Base-by-base conservation (phyloP, 2,113 vertebrate genomes). In the Gorsachius goisagi region DNA sequence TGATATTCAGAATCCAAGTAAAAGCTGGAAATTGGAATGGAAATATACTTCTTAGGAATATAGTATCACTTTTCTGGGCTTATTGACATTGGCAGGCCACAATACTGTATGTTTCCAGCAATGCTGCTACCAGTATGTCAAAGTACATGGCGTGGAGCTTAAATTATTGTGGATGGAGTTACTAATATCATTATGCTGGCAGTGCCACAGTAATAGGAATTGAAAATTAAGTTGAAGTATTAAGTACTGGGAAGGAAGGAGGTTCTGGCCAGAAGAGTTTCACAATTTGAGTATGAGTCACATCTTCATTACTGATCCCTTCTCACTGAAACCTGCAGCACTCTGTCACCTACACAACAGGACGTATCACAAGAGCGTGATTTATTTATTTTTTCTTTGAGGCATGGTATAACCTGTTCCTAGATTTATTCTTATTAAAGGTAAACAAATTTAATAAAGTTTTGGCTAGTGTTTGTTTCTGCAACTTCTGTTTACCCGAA, bases 241-340 rank as follows among this genome's bases (percentile, higher is more conserved):
- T 88, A 88, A 60, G 14, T 78, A 39, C 0, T 26, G 44, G 24
- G 44, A 27, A 93, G 59, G 76, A 88, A 87, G 79, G 44, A 81
- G 22, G 16, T 72, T 90, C 35, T 82, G 83, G 77, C 76, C 73
- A 72, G 83, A 89, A 39, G 41, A 87, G 53, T 94, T 96, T 96
- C 69, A 53, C 84, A 82, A 75, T 92, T 64, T 72, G 52, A 56
- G 20, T 37, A 55, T 95, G 93, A 94, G 90, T 96, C 92, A 93
- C 71, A 37, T 94, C 69, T 78, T 93, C 47, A 26, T 90, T 86
- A 64, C 50, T 35, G 78, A 83, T 83, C 55, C 41, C 44, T 77
- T 44, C 75, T 86, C 56, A 44, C 77, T 87, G 84, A 82, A 93
- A 72, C 58, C 18, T 87, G 77, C 79, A 90, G 56, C 85, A 9